Conservation (phyloP, 2,797 vertebrate genomes). For the Pseudochirops corinnae region DNA sequence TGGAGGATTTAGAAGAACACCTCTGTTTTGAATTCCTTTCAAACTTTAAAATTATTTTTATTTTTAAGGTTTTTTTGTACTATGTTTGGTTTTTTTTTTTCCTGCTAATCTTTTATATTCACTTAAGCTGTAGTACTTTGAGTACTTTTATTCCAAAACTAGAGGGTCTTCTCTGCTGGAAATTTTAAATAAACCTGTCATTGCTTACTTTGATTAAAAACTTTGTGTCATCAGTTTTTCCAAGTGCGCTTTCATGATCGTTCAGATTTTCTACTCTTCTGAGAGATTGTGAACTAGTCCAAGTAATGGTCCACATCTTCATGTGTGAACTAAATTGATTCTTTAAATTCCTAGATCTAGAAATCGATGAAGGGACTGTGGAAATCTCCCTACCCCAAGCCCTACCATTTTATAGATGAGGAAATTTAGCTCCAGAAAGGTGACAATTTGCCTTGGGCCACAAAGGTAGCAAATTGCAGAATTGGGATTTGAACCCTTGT, state of each 20-base stretch:
- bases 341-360: not conserved
- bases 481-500: not conserved
- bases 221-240: slow-evolving; percentile 81
- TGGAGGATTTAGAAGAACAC: slow-evolving; percentile 81
- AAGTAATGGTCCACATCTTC: slow-evolving; percentile 21
- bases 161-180: slow-evolving; percentile 96
- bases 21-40: slow-evolving; percentile 86
- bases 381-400: not conserved
- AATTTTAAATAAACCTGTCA: slow-evolving; percentile 97
- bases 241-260: slow-evolving; percentile 49
- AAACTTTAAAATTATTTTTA: slow-evolving; percentile 66
- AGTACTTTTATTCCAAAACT: slow-evolving; percentile 97
- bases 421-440: not conserved
- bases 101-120: slow-evolving; percentile 92
- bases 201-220: slow-evolving; percentile 88
- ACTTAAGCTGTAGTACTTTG: slow-evolving; percentile 91
- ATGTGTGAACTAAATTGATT: not conserved
- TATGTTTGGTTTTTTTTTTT: slow-evolving; percentile 89
- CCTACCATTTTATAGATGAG: not conserved
- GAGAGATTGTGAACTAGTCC: slow-evolving; percentile 17
- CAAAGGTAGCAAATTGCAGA: not conserved
- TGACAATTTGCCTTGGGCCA: not conserved
- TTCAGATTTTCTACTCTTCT: slow-evolving; percentile 9
- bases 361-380: not conserved
- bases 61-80: slow-evolving; percentile 79